Conservation (phyloP, 2,888 invertebrate species). For the Hypsopygia costalis region DNA sequence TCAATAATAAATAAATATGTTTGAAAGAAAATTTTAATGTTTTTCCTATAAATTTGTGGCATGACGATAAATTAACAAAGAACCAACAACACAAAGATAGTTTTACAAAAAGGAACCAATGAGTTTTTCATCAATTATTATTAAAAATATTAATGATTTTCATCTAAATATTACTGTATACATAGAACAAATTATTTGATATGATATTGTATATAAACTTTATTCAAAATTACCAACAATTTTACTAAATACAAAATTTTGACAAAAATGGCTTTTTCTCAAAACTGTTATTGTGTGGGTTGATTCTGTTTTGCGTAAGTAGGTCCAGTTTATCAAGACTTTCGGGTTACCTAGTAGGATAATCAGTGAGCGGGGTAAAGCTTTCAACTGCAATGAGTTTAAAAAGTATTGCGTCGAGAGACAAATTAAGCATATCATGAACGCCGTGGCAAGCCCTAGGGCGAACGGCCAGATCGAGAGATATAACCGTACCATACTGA, state of each 20-base stretch:
- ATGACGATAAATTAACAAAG: too few species aligned
- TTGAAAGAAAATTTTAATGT: constrained; percentile 6
- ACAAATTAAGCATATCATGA: constrained; percentile 34
- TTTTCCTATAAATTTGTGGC: constrained; percentile 9
- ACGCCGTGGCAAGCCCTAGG: constrained; percentile 77
- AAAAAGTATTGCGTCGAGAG: constrained; percentile 4
- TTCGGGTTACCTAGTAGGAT: constrained; percentile 14
- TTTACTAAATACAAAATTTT: too few species aligned
- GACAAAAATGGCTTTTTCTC: constrained; percentile 7
- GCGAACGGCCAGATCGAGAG: constrained; percentile 16
- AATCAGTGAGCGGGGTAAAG: constrained; percentile 12
- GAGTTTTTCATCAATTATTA: too few species aligned
- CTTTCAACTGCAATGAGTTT: constrained; percentile 11
- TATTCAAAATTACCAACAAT: constrained; percentile 12
- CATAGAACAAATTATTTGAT: constrained; percentile 8
- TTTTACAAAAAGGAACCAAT: constrained; percentile 15
- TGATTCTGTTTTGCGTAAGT: background rate
- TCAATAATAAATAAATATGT: background rate
- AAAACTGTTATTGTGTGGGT: background rate
- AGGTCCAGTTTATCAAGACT: constrained; percentile 6
- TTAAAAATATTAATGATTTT: constrained; percentile 11
- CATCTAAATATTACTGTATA: constrained; percentile 11
- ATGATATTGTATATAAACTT: constrained; percentile 14
- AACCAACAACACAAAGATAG: constrained; percentile 11
- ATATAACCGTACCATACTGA: constrained; percentile 13